Conservation (phyloP, 2,113 vertebrate species). For the Gambusia holbrooki region DNA sequence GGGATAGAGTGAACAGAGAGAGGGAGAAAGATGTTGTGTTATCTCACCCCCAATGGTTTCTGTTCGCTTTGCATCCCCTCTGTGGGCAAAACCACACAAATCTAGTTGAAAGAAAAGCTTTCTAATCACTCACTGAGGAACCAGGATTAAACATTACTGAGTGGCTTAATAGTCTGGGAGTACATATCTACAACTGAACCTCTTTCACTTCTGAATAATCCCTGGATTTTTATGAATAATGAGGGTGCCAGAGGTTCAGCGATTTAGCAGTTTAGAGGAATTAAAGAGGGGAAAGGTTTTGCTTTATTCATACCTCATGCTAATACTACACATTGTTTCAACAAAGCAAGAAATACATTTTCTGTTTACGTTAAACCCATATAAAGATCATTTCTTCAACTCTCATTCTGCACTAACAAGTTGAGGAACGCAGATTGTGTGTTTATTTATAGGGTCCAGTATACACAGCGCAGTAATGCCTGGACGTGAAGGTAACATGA, state of each 20-base stretch:
- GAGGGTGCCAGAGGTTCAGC: conserved; percentile 14
- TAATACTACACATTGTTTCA: background rate
- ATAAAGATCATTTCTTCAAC: background rate
- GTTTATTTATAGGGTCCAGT: conserved; percentile 54
- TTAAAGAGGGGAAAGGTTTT: background rate
- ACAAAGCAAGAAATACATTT: no score
- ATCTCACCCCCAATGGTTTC: conserved; percentile 47
- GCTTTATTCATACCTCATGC: background rate
- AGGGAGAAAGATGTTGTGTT: conserved; percentile 48
- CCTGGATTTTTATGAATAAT: conserved; percentile 10
- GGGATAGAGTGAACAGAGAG: conserved; percentile 17
- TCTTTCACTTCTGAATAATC: conserved; percentile 3
- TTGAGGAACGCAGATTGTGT: conserved; percentile 13
- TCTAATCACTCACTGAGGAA: conserved; percentile 50
- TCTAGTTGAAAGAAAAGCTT: conserved; percentile 60
- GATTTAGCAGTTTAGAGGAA: conserved; percentile 23
- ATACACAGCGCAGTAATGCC: conserved; percentile 23
- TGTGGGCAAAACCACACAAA: conserved; percentile 27
- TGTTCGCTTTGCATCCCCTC: conserved; percentile 47
- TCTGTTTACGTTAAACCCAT: background rate
- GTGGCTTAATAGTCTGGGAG: conserved; percentile 44
- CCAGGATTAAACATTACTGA: conserved; percentile 63
- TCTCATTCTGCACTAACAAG: background rate
- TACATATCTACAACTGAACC: conserved; percentile 10
- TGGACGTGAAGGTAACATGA: conserved; percentile 28